Evolutionary conservation across 1,140 invertebrate species (phyloP), one percentile per base, ranked within the genome.

Genomic region (Brachionus paranguensis): DNA sequence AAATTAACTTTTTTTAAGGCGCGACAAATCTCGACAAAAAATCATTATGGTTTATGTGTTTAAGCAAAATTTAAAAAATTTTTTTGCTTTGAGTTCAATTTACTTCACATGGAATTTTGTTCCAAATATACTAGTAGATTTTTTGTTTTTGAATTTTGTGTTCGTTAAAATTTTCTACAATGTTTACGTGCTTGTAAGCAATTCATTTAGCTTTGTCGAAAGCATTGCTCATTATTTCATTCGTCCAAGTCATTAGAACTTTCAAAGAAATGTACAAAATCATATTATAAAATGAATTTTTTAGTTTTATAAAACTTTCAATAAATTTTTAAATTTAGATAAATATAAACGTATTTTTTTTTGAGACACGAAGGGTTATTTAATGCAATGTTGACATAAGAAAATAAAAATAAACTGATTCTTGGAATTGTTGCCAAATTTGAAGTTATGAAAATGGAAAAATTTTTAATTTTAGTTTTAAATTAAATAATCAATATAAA

Each of bases 181-280:
- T 37, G 14, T 76, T 24, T 50, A 76, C 45, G 2, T 43, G n/a
- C 50, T 76, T 5, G 4, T 29, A 27, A 76, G 43, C 4, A 50
- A 76, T 76, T 43, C 37, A 43, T 43, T 43, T 7, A 74, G 70
- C 17, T 74, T 17, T 74, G n/a, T 74, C 2, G 70, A 74, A 20
- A 74, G 70, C 41, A 74, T 74, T 11, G 70, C 70, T 45, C 70
- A 74, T 20, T 20, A 74, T 47, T 74, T 74, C 24, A 74, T 74
- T 43, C 33, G 70, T n/a, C 70, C 70, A 74, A 74, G 41, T 11
- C 41, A 74, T 43, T 74, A 43, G 37, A 37, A 8, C 27, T 33
- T 33, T 12, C 27, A 70, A 17, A 74, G 37, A 17, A 43, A 74
- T 17, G 1, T 37, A 37, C 27, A 68, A 37, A 12, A 14, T 37